A percentile compares a stretch with the other conserved stretches of the same genome.
Evolutionary conservation across 2,888 invertebrate genomes (phyloP).

Genomic region (Erebia ligea): DNA sequence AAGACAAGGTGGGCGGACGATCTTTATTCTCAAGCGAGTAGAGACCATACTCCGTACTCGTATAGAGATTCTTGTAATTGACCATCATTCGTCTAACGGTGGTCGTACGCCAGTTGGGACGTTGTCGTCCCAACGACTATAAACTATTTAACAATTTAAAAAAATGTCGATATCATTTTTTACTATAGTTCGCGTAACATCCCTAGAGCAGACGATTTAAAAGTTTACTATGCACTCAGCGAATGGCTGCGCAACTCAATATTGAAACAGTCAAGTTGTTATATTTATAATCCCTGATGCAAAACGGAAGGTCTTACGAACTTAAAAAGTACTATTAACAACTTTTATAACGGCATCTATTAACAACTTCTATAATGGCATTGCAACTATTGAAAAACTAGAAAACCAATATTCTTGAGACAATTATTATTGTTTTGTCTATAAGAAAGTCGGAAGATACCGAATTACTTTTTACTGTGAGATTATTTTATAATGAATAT

Average conservation of each 20-base stretch:
- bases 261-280: constrained; percentile 10
- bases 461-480: background rate
- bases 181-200: background rate
- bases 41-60: too few species aligned
- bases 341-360: background rate
- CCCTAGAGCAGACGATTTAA: constrained; percentile 11
- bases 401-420: background rate
- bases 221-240: constrained; percentile 12
- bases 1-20: too few species aligned
- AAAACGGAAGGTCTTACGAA: background rate
- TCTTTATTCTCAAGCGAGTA: too few species aligned
- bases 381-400: background rate
- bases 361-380: background rate
- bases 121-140: too few species aligned
- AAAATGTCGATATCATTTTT: background rate
- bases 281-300: constrained; percentile 13
- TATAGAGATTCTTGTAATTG: too few species aligned
- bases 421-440: background rate
- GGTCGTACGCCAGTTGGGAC: too few species aligned
- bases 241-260: constrained; percentile 12
- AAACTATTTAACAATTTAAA: background rate
- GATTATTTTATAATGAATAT: background rate
- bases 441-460: background rate
- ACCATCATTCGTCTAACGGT: too few species aligned
- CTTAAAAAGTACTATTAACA: background rate